A percentile compares a stretch with the other conserved stretches of the same genome.
These are phyloP conservation scores for Todus mexicanus DNA, from an alignment of 2,797 vertebrate species.

Conservation along the genomic window DNA sequence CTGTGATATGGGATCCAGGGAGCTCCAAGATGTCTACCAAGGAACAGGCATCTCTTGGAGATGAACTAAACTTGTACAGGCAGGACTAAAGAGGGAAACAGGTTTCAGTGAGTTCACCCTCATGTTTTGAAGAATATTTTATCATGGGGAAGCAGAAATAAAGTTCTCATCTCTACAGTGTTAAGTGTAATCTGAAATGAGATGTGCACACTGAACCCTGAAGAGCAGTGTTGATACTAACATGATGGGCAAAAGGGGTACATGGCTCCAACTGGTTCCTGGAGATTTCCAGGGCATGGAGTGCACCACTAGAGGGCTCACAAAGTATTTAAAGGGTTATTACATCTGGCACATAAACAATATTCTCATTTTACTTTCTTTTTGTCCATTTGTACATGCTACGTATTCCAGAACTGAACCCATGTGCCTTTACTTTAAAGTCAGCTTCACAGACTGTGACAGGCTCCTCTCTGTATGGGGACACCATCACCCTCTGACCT, in stretches of 20 bases:
- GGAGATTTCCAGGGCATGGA: not conserved
- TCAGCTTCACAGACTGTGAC: not conserved
- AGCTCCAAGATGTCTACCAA: not conserved
- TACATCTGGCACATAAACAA: not conserved
- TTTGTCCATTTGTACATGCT: not conserved
- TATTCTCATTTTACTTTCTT: not conserved
- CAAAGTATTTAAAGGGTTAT: not conserved
- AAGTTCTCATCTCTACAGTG: not conserved
- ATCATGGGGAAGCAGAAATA: not conserved
- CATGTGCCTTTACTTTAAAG: not conserved
- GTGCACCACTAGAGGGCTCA: conserved; percentile 51
- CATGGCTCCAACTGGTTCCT: not conserved
- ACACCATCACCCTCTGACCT: not conserved
- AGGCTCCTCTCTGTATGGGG: accelerated
- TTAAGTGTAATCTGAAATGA: not conserved
- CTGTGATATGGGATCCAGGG: not conserved
- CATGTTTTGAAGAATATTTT: not conserved
- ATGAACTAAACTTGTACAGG: not conserved
- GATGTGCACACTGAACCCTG: accelerated
- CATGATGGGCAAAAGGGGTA: not conserved
- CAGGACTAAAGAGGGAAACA: not conserved
- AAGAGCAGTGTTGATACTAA: not conserved
- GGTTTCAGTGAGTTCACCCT: not conserved
- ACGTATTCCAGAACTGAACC: not conserved
- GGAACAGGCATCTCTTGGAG: not conserved